These are phyloP conservation scores for Triplophysa tibetana DNA, from an alignment of 2,113 vertebrate genomes.

Conservation along the genomic window DNA sequence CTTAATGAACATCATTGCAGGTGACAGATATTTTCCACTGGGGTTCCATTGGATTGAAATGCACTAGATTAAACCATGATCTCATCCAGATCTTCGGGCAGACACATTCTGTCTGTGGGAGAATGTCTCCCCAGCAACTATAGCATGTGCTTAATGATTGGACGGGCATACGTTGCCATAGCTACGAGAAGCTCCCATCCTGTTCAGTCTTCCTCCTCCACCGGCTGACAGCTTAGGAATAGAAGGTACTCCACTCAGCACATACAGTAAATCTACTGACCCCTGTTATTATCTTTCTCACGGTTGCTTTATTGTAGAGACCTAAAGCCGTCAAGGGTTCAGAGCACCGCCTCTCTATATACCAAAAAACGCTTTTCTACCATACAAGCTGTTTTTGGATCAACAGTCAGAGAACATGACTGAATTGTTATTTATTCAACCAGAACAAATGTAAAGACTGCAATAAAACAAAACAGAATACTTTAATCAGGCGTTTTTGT, in stretches of 20 bases:
- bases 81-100: slow-evolving; percentile 55
- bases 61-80: slow-evolving; percentile 57
- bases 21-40: not conserved
- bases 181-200: slow-evolving; percentile 76
- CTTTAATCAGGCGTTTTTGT: not conserved
- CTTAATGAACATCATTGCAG: not conserved
- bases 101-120: slow-evolving; percentile 55
- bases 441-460: not conserved
- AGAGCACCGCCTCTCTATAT: not conserved
- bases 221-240: slow-evolving; percentile 30
- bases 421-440: not conserved
- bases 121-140: slow-evolving; percentile 80
- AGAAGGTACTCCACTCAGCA: slow-evolving; percentile 4
- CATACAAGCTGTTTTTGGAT: not conserved
- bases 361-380: not conserved
- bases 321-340: not conserved
- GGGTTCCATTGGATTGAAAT: slow-evolving; percentile 41
- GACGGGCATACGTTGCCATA: slow-evolving; percentile 76
- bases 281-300: not conserved
- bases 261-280: not conserved
- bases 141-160: slow-evolving; percentile 73
- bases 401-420: not conserved
- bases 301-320: not conserved
- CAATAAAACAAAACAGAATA: not conserved
- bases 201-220: slow-evolving; percentile 54